These are phyloP conservation scores for Macrotus californicus DNA, from an alignment of 2,113 vertebrate genomes.

Conservation along the genomic window DNA sequence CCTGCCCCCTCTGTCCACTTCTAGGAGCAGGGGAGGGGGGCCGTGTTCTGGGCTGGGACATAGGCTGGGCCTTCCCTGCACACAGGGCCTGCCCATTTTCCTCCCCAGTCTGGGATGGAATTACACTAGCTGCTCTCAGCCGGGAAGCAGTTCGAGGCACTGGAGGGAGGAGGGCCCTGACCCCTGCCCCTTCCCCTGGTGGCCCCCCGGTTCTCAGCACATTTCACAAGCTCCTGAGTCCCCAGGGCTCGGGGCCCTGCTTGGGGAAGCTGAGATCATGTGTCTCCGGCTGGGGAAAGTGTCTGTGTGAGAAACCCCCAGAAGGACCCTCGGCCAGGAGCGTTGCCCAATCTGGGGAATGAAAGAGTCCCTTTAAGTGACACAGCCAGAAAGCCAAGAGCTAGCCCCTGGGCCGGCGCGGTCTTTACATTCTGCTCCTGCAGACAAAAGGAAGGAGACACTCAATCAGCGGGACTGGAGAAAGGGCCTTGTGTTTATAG, in stretches of 20 bases:
- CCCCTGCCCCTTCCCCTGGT: not conserved
- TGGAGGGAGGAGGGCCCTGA: not conserved
- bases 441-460: conserved; percentile 43
- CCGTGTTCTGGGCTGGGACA: not conserved
- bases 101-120: conserved; percentile 59
- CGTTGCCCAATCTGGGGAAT: fast-evolving
- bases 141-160: not conserved
- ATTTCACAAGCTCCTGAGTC: not conserved
- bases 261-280: conserved; percentile 32
- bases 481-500: conserved; percentile 45
- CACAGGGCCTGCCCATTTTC: not conserved
- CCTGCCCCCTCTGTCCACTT: not conserved
- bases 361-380: conserved; percentile 29
- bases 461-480: not conserved
- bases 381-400: not conserved
- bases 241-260: not conserved
- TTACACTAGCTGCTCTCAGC: conserved; percentile 28
- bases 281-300: conserved; percentile 11
- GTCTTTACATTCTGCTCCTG: not conserved
- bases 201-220: conserved; percentile 16
- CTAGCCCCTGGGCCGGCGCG: fast-evolving
- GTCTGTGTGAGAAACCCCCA: conserved; percentile 45
- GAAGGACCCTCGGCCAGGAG: not conserved
- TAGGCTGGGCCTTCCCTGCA: not conserved
- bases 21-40: not conserved